Percentiles rank a stretch among this genome's conserved stretches.
Conservation (phyloP, 2,888 invertebrate species). For the Plagodis dolabraria region DNA sequence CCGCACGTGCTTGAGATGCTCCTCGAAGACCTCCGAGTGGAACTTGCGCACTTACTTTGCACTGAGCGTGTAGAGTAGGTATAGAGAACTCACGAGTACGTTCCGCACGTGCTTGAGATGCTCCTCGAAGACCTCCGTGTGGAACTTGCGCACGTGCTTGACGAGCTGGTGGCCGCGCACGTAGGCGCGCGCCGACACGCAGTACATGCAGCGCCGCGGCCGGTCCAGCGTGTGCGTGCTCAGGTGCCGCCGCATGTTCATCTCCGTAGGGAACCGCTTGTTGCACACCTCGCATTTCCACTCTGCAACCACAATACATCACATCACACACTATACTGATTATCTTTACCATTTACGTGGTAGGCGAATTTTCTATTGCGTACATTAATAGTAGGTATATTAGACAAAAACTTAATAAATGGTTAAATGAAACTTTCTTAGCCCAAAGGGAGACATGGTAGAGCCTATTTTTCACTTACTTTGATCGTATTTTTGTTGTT, state of each 20-base stretch:
- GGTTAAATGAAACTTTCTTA: too few relatives aligned
- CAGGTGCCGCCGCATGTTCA: conserved; percentile 89
- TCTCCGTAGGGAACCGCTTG: conserved; percentile 88
- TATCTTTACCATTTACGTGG: too few relatives aligned
- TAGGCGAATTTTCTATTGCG: too few relatives aligned
- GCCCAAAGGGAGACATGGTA: too few relatives aligned
- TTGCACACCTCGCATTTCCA: conserved; percentile 81
- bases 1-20: too few relatives aligned
- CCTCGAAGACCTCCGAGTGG: too few relatives aligned
- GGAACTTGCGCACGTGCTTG: conserved; percentile 90
- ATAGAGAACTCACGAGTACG: conserved; percentile 27
- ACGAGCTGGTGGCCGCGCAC: conserved; percentile 91
- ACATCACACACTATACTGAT: too few relatives aligned
- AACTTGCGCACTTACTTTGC: too few relatives aligned
- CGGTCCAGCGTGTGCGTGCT: conserved; percentile 90
- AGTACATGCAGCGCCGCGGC: conserved; percentile 91
- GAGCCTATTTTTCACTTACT: conserved; percentile 48
- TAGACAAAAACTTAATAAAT: too few relatives aligned
- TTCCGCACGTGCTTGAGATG: conserved; percentile 69
- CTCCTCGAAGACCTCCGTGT: conserved; percentile 86
- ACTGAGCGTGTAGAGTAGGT: too few relatives aligned
- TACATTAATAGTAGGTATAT: too few relatives aligned
- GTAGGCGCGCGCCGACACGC: conserved; percentile 87
- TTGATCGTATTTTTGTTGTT: conserved; percentile 40
- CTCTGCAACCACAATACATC: conserved; percentile 40